Conservation (phyloP, 1,140 invertebrate species). For the Brachystomella parvula region DNA sequence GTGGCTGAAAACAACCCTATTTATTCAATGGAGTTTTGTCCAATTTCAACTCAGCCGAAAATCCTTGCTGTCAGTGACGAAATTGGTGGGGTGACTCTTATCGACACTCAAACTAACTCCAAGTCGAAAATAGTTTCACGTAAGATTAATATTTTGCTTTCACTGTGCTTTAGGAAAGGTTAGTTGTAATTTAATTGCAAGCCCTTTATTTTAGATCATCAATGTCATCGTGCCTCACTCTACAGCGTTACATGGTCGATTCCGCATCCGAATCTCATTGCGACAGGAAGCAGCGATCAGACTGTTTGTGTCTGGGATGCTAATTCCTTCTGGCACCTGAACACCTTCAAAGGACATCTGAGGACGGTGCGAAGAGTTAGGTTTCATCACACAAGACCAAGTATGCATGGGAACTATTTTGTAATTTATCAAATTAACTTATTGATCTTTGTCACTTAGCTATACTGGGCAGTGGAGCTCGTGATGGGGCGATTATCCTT, state of each 20-base stretch:
- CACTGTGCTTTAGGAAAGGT: no score
- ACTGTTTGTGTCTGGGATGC: conserved; percentile 4
- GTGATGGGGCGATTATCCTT: conserved; percentile 4
- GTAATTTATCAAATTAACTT: background rate
- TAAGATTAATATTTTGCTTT: background rate
- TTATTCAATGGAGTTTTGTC: conserved; percentile 11
- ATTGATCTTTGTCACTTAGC: conserved; percentile 5
- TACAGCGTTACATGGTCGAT: conserved; percentile 2
- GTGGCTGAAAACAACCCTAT: background rate
- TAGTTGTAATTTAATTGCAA: background rate
- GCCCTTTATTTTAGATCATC: conserved; percentile 1
- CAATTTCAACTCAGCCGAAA: background rate
- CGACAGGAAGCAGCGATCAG: conserved; percentile 3
- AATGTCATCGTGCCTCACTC: background rate
- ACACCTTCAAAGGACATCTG: background rate
- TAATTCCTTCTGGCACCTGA: background rate
- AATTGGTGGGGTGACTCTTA: background rate
- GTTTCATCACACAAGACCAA: conserved; percentile 5
- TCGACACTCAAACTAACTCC: conserved; percentile 4
- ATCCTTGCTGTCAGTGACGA: conserved; percentile 2
- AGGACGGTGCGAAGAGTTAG: background rate
- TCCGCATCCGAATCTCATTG: background rate
- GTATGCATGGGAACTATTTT: background rate
- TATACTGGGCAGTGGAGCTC: background rate
- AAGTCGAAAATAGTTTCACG: background rate